These are phyloP conservation scores for Cheilosia grossa DNA, from an alignment of 2,888 invertebrate species.

Conservation along the genomic window DNA sequence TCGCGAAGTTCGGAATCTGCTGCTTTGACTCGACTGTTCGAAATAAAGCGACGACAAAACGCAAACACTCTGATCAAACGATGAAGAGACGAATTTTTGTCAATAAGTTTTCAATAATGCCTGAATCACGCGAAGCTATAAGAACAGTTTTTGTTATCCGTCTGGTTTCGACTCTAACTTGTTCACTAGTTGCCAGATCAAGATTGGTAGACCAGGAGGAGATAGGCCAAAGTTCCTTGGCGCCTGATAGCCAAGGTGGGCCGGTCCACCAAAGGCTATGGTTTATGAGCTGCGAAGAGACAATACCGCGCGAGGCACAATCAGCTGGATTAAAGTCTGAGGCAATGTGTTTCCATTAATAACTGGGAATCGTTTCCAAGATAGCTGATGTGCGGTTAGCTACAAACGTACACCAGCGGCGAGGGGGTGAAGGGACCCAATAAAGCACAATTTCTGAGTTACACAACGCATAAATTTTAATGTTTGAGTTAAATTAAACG, in stretches of 20 bases:
- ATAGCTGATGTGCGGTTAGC: slow-evolving; percentile 41
- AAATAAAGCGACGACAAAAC: not conserved
- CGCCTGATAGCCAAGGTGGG: not conserved
- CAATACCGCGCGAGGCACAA: too few relatives aligned
- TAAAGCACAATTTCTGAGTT: slow-evolving; percentile 77
- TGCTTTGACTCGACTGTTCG: too few relatives aligned
- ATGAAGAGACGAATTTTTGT: slow-evolving; percentile 34
- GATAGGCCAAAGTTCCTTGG: not conserved
- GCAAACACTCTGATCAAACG: slow-evolving; percentile 16
- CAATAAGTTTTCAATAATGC: slow-evolving; percentile 1
- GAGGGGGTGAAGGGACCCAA: slow-evolving; percentile 77
- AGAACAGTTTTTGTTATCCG: too few relatives aligned
- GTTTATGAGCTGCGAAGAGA: too few relatives aligned
- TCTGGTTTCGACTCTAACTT: not conserved
- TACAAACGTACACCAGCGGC: slow-evolving; percentile 58
- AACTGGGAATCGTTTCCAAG: not conserved
- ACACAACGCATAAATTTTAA: slow-evolving; percentile 42
- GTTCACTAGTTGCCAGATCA: not conserved
- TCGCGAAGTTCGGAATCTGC: too few relatives aligned
- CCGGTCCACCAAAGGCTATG: too few relatives aligned
- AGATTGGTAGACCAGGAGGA: not conserved
- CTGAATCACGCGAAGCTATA: not conserved
- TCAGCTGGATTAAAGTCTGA: too few relatives aligned
- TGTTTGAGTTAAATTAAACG: not conserved
- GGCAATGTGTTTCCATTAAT: too few relatives aligned